Percentiles rank a stretch among this genome's conserved stretches.
Conservation (phyloP, 2,888 invertebrate genomes). For the Scaptomyza parva region DNA sequence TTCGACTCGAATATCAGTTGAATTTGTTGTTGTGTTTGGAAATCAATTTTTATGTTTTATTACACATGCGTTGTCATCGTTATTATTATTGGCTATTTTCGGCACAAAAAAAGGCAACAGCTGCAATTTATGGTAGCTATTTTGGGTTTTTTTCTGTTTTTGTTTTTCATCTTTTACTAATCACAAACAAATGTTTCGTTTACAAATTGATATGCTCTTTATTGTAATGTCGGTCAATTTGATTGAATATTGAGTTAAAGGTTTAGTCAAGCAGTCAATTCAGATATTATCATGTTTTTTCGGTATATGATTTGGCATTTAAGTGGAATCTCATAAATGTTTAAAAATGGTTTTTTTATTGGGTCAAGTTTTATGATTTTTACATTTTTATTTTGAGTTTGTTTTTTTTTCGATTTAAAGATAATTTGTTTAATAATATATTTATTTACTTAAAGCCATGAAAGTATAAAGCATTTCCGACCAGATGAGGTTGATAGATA, state of each 20-base stretch:
- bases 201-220: background rate
- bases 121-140: slow-evolving; percentile 14
- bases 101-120: slow-evolving; percentile 17
- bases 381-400: too few species aligned
- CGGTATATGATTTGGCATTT: too few species aligned
- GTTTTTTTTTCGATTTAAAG: too few species aligned
- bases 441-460: too few species aligned
- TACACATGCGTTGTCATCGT: slow-evolving; percentile 23
- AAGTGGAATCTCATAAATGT: too few species aligned
- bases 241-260: background rate
- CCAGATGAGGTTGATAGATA: too few species aligned
- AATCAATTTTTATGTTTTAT: slow-evolving; percentile 59
- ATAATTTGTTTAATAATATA: too few species aligned
- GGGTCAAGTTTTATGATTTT: too few species aligned
- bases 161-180: background rate
- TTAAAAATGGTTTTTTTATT: too few species aligned
- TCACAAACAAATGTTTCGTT: background rate
- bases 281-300: too few species aligned
- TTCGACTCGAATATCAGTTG: slow-evolving; percentile 43
- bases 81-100: slow-evolving; percentile 16
- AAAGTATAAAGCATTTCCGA: too few species aligned
- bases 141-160: background rate
- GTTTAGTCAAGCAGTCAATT: background rate
- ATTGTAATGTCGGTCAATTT: too few species aligned
- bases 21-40: slow-evolving; percentile 41